Conservation (phyloP, 2,113 vertebrate species). For the Barnardius zonarius region DNA sequence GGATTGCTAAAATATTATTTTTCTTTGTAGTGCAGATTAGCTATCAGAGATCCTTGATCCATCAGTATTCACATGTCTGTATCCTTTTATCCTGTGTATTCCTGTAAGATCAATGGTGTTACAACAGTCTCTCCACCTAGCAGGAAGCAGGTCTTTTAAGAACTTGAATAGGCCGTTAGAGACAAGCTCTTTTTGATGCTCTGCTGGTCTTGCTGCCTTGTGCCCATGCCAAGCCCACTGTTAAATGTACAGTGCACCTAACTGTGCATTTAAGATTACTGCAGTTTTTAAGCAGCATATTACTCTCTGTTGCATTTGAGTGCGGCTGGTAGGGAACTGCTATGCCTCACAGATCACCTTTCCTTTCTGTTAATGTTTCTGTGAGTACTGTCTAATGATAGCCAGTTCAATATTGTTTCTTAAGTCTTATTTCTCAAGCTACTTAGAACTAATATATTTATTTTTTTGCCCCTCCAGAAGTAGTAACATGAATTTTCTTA, state of each 20-base stretch:
- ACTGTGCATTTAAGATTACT: not conserved
- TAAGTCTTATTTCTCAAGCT: not conserved
- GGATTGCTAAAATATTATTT: not conserved
- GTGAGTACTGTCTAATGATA: not conserved
- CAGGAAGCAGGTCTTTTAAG: not conserved
- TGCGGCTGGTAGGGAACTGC: not conserved
- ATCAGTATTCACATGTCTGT: not conserved
- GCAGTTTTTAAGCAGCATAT: not conserved
- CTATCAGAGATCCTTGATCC: not conserved
- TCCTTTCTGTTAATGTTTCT: not conserved
- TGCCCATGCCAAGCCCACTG: not conserved
- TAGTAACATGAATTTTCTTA: not conserved
- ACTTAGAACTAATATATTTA: not conserved
- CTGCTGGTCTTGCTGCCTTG: not conserved
- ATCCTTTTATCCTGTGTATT: slow-evolving; percentile 26
- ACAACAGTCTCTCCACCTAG: not conserved
- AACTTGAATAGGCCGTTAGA: not conserved
- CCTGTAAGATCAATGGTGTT: not conserved
- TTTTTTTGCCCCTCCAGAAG: not conserved
- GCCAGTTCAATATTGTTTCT: not conserved
- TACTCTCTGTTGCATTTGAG: not conserved
- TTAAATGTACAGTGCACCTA: not conserved
- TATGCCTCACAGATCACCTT: not conserved
- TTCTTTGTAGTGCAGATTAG: slow-evolving; percentile 1
- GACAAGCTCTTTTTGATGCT: not conserved